Percentiles rank a stretch among this genome's conserved stretches.
phyloP scores from a whole-genome alignment of 2,888 invertebrate species.

The Julus scanicus region DNA sequence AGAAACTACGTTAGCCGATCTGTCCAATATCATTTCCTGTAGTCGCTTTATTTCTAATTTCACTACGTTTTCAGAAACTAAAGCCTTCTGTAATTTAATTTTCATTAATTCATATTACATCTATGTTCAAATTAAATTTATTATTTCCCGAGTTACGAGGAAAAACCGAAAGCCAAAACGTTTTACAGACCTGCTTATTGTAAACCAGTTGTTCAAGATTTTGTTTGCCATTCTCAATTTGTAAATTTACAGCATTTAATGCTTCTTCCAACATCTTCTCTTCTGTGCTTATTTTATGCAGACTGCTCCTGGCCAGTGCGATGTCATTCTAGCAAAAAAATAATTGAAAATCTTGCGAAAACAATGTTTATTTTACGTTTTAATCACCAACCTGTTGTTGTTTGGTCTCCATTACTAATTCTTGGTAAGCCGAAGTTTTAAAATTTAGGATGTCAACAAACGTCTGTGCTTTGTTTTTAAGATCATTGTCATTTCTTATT shows the following conservation, averaged over 20 bases:
- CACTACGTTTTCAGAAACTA: constrained; percentile 31
- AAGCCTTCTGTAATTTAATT: neutral
- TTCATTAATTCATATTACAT: neutral
- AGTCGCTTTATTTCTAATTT: constrained; percentile 47
- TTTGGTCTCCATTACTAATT: neutral
- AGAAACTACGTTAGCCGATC: constrained; percentile 31
- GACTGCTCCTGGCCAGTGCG: neutral
- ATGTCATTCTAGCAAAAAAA: neutral
- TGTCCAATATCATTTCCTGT: constrained; percentile 1
- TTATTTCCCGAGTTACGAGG: too few relatives aligned
- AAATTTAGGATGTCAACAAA: neutral
- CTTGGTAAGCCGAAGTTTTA: neutral
- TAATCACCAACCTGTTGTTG: neutral
- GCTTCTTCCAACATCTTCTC: neutral
- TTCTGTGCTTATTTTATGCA: neutral
- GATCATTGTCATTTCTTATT: neutral
- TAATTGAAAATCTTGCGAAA: neutral
- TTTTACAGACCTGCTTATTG: neutral
- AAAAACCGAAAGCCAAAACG: too few relatives aligned
- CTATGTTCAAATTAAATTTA: too few relatives aligned
- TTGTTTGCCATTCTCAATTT: neutral
- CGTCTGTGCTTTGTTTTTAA: neutral
- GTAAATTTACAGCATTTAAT: neutral
- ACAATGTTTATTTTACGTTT: neutral
- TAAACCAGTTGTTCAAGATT: neutral